Percentiles rank a stretch among this genome's conserved stretches.
Evolutionary conservation across 2,113 vertebrate species (phyloP).

Genomic region (Aegotheles bennettii): DNA sequence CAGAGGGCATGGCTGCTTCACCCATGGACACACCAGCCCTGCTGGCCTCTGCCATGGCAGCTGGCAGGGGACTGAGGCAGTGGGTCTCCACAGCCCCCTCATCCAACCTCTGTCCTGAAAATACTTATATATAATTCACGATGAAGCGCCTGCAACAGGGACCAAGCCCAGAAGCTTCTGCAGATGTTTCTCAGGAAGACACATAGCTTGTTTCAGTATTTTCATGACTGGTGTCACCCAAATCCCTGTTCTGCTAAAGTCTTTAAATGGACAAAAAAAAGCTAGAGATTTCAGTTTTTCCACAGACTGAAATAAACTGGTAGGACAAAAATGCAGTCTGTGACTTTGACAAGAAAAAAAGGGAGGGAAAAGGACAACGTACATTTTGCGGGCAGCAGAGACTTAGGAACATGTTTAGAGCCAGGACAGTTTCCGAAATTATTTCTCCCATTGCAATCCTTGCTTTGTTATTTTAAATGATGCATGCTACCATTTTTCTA

Average conservation of each 20-base stretch:
- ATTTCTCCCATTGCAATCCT: background rate
- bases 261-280: background rate
- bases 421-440: background rate
- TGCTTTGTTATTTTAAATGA: background rate
- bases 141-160: background rate
- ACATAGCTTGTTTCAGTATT: background rate
- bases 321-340: background rate
- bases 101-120: background rate
- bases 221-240: background rate
- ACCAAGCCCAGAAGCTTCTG: background rate
- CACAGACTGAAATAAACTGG: background rate
- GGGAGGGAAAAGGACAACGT: background rate
- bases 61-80: background rate
- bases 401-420: background rate
- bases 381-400: background rate
- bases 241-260: background rate
- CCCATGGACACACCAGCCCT: accelerated
- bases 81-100: background rate
- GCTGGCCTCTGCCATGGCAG: accelerated
- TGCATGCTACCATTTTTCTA: background rate
- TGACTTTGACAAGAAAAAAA: background rate
- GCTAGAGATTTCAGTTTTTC: background rate
- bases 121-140: background rate
- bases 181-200: background rate
- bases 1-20: background rate